A percentile compares a stretch with the other conserved stretches of the same genome.
Evolutionary conservation across 1,140 invertebrate species (phyloP).

Genomic region (Dendrolimus punctatus): DNA sequence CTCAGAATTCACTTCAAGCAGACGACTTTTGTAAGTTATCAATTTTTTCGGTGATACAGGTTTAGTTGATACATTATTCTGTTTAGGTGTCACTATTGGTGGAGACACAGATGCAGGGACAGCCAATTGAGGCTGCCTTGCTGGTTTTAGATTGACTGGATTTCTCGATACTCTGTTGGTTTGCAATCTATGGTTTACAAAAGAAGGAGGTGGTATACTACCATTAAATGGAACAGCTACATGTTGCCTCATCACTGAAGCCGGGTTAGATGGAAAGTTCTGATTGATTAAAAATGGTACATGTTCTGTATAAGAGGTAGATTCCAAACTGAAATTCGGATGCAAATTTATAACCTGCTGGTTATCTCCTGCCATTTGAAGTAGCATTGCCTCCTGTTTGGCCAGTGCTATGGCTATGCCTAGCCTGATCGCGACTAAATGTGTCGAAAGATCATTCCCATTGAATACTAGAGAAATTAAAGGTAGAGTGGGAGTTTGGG

Average conservation of each 20-base stretch:
- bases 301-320: constrained; percentile 44
- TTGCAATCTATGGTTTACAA: constrained; percentile 41
- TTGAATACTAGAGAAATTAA: constrained; percentile 62
- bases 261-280: constrained; percentile 56
- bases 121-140: constrained; percentile 46
- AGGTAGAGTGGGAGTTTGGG: constrained; percentile 41
- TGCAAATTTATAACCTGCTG: constrained; percentile 40
- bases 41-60: constrained; percentile 55
- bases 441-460: constrained; percentile 56
- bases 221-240: constrained; percentile 45
- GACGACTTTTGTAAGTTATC: constrained; percentile 73
- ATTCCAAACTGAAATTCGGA: constrained; percentile 32
- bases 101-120: constrained; percentile 9
- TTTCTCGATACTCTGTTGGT: constrained; percentile 48
- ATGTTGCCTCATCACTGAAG: constrained; percentile 56
- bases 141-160: constrained; percentile 43
- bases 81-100: constrained; percentile 13
- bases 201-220: constrained; percentile 25
- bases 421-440: constrained; percentile 50
- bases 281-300: constrained; percentile 60
- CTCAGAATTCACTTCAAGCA: constrained; percentile 72
- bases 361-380: constrained; percentile 35
- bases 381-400: constrained; percentile 47
- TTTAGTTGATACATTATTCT: constrained; percentile 24
- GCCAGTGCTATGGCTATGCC: constrained; percentile 36